Conservation (phyloP, 2,113 vertebrate species). For the Leucoraja erinaceus region DNA sequence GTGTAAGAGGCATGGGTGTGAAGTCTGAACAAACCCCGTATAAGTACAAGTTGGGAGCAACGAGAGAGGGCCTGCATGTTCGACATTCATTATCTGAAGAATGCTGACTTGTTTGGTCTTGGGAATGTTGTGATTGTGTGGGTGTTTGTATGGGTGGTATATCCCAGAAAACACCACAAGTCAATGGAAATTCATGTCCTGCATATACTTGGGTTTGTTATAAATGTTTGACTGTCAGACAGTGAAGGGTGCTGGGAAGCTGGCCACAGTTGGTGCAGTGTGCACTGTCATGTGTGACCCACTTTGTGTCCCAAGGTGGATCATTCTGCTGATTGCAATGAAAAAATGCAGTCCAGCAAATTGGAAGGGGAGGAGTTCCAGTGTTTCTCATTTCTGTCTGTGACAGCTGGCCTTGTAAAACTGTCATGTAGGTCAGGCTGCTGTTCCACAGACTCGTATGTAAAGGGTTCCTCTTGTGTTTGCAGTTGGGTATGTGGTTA, state of each 20-base stretch:
- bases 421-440: too few species aligned
- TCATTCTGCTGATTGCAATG: not conserved
- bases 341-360: not conserved
- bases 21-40: not conserved
- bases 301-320: not conserved
- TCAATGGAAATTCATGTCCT: not conserved
- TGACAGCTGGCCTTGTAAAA: not conserved
- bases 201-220: not conserved
- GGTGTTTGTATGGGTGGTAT: too few species aligned
- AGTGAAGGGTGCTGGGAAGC: not conserved
- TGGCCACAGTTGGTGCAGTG: not conserved
- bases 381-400: not conserved
- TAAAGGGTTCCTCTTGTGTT: not conserved
- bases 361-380: not conserved
- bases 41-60: not conserved
- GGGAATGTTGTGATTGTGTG: not conserved
- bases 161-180: not conserved
- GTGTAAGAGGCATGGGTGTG: not conserved
- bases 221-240: not conserved
- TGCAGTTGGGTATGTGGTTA: not conserved
- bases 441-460: not conserved
- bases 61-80: not conserved
- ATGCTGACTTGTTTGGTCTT: not conserved
- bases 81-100: not conserved
- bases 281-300: too few species aligned